Evolutionary conservation across 2,888 invertebrate species (phyloP), one percentile per base, ranked within the genome.

Genomic region (Cosmopolites sordidus): DNA sequence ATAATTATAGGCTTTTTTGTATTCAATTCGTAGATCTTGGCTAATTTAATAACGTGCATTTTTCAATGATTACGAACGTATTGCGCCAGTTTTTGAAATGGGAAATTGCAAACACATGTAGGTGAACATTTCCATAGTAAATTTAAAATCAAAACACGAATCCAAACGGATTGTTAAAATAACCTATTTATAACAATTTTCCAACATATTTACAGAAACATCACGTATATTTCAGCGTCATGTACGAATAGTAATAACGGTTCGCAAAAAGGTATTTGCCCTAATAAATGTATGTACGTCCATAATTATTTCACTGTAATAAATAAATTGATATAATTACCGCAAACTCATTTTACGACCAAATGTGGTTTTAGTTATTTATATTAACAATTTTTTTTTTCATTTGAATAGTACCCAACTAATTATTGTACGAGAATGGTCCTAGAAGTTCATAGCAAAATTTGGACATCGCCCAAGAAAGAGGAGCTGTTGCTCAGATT

Each of bases 101-200:
- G 30, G 16, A 30, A 29, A 43, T 11, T 44, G 9, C n/a, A 44
- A 51, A 41, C 15, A 43, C 12, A 16, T 16, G 43, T 54, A 47
- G 45, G 50, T 50, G 50, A 40, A 42, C 29, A 47, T 46, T 49
- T 50, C 42, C 22, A 33, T 39, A 47, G 17, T 18, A 33, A 43
- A 43, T 43, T 40, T 43, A 50, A 50, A 54, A 46, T 49, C 46
- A 14, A 42, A 54, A 50, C 50, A 54, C 46, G 50, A 40, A 50
- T 50, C 44, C 49, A 37, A 54, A 46, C 54, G 42, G 49, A 54
- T 54, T 50, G 54, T 54, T 37, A 49, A 54, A 54, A 54, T 50
- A 54, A 50, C 54, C 54, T 54, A 54, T 45, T 49, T 54, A 49
- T 50, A 54, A 46, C 54, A 49, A 49, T 54, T 55, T 55, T 46